Conservation (phyloP, 64 coral and sea anemone genomes). For the Montipora capricornis region DNA sequence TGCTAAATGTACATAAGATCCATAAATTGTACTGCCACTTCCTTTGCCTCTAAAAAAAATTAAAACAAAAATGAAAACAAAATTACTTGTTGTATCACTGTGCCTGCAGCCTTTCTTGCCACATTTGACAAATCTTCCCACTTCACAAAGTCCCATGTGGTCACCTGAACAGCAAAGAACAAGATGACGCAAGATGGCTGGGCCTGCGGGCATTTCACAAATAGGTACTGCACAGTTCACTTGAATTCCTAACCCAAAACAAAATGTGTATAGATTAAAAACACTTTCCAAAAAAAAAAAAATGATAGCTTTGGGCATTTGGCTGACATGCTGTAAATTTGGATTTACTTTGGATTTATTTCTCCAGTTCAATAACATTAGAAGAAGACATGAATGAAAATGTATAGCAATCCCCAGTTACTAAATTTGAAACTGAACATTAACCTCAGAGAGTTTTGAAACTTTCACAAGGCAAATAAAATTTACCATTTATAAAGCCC, state of each 20-base stretch:
- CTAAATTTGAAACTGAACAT: not conserved
- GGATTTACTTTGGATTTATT: too few species aligned
- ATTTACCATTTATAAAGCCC: constrained; percentile 65
- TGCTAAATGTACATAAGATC: not conserved
- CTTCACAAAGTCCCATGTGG: constrained; percentile 68
- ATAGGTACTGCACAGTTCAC: constrained; percentile 54
- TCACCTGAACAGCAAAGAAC: constrained; percentile 66
- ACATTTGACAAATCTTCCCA: constrained; percentile 62
- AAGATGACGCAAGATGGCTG: constrained; percentile 35
- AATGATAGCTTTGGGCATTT: not conserved
- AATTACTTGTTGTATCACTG: constrained; percentile 24
- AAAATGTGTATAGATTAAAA: not conserved
- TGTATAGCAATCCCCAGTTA: too few species aligned
- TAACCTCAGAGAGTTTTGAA: not conserved
- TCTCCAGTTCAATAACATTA: too few species aligned
- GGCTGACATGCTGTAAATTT: not conserved
- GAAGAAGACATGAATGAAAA: not conserved
- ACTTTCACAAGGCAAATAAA: not conserved
- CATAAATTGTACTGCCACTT: not conserved
- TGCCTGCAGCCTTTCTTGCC: constrained; percentile 44
- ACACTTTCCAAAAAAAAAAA: not conserved
- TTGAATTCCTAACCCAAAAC: constrained; percentile 37
- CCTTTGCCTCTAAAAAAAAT: not conserved
- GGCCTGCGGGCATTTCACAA: constrained; percentile 48
- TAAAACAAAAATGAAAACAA: not conserved